Base-by-base conservation (phyloP, 2,888 invertebrate species). In the Priapulus caudatus region DNA sequence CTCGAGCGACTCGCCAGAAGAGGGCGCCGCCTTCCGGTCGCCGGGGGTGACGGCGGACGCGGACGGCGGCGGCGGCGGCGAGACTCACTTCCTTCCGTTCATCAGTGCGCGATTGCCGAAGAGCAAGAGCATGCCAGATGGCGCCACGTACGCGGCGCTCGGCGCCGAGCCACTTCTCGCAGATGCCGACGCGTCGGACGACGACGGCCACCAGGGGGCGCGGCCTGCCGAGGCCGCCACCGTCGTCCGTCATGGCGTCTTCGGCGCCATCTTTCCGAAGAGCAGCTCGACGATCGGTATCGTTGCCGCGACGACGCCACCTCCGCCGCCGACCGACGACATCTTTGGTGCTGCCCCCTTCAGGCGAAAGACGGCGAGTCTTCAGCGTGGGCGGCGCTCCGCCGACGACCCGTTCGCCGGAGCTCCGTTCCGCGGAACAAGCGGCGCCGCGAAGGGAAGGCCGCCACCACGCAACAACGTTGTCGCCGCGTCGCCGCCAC, bases 261-360 rank as follows among this genome's bases (percentile, higher is more conserved):
- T 33, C n/a, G 33, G 10, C 10, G 33, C 33, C 10, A n/a, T 33
- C 10, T 33, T 33, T 33, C 33, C 33, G 10, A 33, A 33, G n/a
- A 33, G 33, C n/a, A n/a, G 10, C n/a, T 33, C 33, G 33, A n/a
- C n/a, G 10, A 33, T 33, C n/a, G 33, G 33, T 10, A 33, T 33
- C n/a, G 33, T 33, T 33, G 33, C 10, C n/a, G 10, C 10, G 10
- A 33, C 33, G 10, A 10, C 33, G 10, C 33, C 33, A 33, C 33
- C n/a, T 33, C 21, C 48, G 19, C 55, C 56, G 5, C 56, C 52
- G 0, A 48, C 44, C 1, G 23, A 33, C 1, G 68, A 69, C 56
- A 62, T 68, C 19, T 70, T 69, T 58, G 62, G 64, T 52, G 62
- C 66, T 50, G 69, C 67, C 22, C 69, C 71, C 16, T 69, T 70